A percentile compares a stretch with the other conserved stretches of the same genome.
Conservation (phyloP, 2,888 invertebrate genomes). For the Graphium colonna region DNA sequence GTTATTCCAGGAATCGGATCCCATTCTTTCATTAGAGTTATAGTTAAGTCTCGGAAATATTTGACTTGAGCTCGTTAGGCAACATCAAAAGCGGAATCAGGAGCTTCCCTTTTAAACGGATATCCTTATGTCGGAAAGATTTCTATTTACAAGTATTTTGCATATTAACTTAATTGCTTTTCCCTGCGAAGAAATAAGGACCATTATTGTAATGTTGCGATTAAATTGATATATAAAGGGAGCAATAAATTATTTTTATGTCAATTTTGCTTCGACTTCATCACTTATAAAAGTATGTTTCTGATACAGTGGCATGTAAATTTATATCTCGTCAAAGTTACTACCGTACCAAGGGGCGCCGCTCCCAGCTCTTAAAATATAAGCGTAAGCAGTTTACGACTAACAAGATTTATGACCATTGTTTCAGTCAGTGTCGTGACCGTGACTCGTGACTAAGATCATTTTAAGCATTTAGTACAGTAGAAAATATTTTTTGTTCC, state of each 20-base stretch:
- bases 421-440: constrained; percentile 17
- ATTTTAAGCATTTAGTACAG: constrained; percentile 13
- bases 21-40: constrained; percentile 17
- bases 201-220: background rate
- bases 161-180: constrained; percentile 7
- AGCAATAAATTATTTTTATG: background rate
- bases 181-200: background rate
- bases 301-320: constrained; percentile 1
- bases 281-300: background rate
- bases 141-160: constrained; percentile 15
- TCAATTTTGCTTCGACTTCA: background rate
- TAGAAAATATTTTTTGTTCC: background rate
- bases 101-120: constrained; percentile 12
- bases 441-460: constrained; percentile 18
- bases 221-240: background rate
- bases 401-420: constrained; percentile 19
- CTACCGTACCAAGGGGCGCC: constrained; percentile 20
- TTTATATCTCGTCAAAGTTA: constrained; percentile 15
- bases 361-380: constrained; percentile 20
- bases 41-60: constrained; percentile 13
- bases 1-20: constrained; percentile 6
- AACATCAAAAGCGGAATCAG: constrained; percentile 16
- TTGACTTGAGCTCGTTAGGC: constrained; percentile 14
- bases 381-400: constrained; percentile 21
- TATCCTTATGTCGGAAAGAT: constrained; percentile 4